A percentile compares a stretch with the other conserved stretches of the same genome.
phyloP scores from a whole-genome alignment of 1,140 invertebrate species.

The Meloidogyne hapla region DNA sequence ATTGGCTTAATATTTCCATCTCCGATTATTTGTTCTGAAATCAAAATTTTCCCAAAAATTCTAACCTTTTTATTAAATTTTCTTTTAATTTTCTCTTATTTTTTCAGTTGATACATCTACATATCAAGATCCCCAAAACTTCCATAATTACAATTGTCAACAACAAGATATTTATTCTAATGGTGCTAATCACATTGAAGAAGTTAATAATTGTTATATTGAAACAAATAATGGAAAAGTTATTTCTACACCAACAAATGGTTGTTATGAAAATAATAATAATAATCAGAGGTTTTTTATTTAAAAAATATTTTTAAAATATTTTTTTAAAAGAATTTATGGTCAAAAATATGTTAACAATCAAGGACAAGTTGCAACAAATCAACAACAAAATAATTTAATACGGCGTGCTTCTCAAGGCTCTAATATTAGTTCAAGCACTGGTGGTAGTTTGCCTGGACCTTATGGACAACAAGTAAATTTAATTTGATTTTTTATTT shows the following conservation, averaged over 20 bases:
- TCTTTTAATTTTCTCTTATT: too few species aligned
- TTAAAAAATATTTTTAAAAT: not conserved
- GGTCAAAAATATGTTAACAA: not conserved
- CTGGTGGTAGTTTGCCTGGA: not conserved
- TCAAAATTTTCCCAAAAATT: too few species aligned
- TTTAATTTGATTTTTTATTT: not conserved
- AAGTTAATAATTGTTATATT: not conserved
- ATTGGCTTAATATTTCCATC: too few species aligned
- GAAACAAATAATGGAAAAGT: not conserved
- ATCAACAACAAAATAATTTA: conserved; percentile 6
- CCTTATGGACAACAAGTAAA: not conserved
- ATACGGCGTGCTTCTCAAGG: conserved; percentile 4
- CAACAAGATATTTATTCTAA: conserved; percentile 3
- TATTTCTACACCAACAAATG: not conserved
- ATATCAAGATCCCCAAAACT: not conserved
- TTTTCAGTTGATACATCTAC: not conserved
- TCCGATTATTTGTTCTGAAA: too few species aligned
- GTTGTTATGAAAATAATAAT: conserved; percentile 2
- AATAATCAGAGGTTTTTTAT: not conserved
- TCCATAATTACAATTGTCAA: not conserved
- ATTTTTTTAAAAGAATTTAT: not conserved
- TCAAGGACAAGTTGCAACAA: not conserved
- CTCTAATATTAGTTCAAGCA: not conserved
- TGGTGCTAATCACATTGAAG: not conserved
- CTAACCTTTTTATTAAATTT: too few species aligned